Evolutionary conservation across 2,888 invertebrate species (phyloP).

Genomic region (Druceiella hillmani): DNA sequence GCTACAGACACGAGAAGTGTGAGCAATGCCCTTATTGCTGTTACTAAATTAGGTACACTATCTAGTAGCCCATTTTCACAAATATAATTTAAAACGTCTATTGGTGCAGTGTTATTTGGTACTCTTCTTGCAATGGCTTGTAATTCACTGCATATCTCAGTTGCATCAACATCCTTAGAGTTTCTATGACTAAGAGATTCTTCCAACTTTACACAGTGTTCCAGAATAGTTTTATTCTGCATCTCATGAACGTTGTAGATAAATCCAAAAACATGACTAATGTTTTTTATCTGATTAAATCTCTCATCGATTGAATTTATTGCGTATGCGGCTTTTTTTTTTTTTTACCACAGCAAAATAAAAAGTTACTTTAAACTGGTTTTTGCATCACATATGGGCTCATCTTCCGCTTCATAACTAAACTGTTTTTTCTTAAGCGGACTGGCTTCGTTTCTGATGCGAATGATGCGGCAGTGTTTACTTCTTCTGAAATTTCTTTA

Average conservation of each 20-base stretch:
- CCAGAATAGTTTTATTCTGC: conserved; percentile 10
- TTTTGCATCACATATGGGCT: too few species aligned
- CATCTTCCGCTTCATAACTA: conserved; percentile 15
- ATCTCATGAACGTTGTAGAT: conserved; percentile 12
- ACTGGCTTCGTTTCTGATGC: conserved; percentile 10
- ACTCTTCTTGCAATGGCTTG: too few species aligned
- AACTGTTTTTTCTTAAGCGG: conserved; percentile 11
- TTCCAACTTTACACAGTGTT: conserved; percentile 2
- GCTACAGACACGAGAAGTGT: conserved; percentile 21
- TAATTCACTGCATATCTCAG: too few species aligned
- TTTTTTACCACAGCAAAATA: conserved; percentile 14
- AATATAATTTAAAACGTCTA: too few species aligned
- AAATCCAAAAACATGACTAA: conserved; percentile 13
- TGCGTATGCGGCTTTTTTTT: too few species aligned
- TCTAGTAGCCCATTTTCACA: too few species aligned
- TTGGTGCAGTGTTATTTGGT: too few species aligned
- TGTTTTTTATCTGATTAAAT: conserved; percentile 18
- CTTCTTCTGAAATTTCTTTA: conserved; percentile 16
- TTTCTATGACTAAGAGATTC: too few species aligned
- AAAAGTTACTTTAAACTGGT: conserved; percentile 15
- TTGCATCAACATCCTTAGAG: too few species aligned
- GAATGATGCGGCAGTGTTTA: conserved; percentile 13
- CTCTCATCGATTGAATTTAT: conserved; percentile 14
- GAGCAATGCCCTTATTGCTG: conserved; percentile 18
- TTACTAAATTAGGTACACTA: conserved; percentile 20